These are phyloP conservation scores for Drosophila macrospina DNA, from an alignment of 2,888 invertebrate genomes.

Conservation along the genomic window DNA sequence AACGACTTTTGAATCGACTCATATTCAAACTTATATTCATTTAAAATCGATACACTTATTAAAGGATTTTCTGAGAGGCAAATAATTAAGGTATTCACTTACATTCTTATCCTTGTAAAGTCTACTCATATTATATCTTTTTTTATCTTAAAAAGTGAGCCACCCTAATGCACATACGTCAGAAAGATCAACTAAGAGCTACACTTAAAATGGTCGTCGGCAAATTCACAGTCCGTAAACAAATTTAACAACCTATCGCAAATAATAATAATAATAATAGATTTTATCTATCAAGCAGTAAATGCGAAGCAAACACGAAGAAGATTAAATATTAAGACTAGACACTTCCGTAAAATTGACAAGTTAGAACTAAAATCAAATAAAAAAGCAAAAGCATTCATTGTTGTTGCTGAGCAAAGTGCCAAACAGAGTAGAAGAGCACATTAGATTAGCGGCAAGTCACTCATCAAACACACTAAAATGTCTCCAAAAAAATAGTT, in stretches of 20 bases:
- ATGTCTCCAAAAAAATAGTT: neutral
- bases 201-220: neutral
- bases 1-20: neutral
- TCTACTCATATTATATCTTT: neutral
- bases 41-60: too few species aligned
- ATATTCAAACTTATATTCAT: neutral
- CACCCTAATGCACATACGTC: neutral
- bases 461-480: conserved; percentile 10
- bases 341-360: conserved; percentile 1
- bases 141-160: neutral
- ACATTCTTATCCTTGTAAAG: too few species aligned
- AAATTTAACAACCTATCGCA: neutral
- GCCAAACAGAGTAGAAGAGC: neutral
- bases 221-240: neutral
- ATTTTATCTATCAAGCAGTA: neutral
- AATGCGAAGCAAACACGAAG: too few species aligned
- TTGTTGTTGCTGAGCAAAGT: conserved; percentile 4
- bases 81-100: too few species aligned
- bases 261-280: neutral
- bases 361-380: conserved; percentile 7
- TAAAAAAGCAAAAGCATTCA: conserved; percentile 5
- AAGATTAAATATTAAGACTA: neutral
- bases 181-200: neutral
- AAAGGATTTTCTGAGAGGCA: too few species aligned
- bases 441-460: neutral